Evolutionary conservation across 2,888 invertebrate genomes (phyloP), one percentile per base, ranked within the genome.

Genomic region (Melinaea marsaeus): DNA sequence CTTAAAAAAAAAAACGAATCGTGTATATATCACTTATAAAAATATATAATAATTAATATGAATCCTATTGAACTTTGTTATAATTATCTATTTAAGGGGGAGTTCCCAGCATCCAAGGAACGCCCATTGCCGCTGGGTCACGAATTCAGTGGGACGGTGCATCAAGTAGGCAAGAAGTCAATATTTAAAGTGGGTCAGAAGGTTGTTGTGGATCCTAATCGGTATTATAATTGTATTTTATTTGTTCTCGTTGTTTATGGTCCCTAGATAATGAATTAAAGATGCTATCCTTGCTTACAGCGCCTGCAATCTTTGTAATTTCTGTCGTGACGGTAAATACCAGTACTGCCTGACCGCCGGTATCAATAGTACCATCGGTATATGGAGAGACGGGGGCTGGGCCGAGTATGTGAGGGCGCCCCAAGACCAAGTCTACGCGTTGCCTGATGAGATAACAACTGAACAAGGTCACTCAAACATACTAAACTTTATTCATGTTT

Each of bases 141-240:
- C 65, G 95, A 95, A 81, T 94, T 94, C 78, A 92, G 92, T 45
- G 95, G 95, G 0, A 84, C 86, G 0, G 85, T 94, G 0, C 83
- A 90, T 45, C 91, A 91, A 0, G 86, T 92, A 1, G 95, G 95
- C 2, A 76, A 84, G n/a, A 81, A 82, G 0, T 92, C 94, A 2
- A 79, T 80, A 57, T 91, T 94, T 70, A 92, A 93, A 78, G 84
- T 91, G 4, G 95, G 94, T 0, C 94, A 95, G 77, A 91, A 87
- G 62, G 94, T 95, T 0, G 93, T 92, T 3, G 92, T 94, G 0
- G 95, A 95, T 74, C 95, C 95, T 0, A 94, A 95, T 78, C 86
- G 85, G 94, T 93, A 79, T 80, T 42, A 9, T 9, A 42, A 42
- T 9, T 42, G 9, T 7, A 7, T 5, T 13, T 7, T 22, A 7